These are phyloP conservation scores for Steinernema hermaphroditum DNA, from an alignment of 2,888 invertebrate genomes.

Conservation along the genomic window DNA sequence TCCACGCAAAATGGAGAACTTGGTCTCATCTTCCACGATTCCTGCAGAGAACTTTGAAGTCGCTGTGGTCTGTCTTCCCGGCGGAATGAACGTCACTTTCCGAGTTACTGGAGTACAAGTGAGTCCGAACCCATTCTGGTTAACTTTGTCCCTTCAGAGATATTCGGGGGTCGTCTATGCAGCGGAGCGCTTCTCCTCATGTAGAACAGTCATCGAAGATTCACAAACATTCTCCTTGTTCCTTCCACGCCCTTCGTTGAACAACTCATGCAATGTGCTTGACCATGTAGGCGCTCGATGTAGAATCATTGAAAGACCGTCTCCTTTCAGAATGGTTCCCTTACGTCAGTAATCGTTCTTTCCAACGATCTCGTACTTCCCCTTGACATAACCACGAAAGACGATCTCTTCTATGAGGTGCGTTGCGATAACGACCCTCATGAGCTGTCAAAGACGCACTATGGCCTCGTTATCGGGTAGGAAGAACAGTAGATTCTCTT, in stretches of 20 bases:
- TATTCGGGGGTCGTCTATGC: conserved; percentile 65
- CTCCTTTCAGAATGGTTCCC: conserved; percentile 49
- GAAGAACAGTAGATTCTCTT: conserved; percentile 20
- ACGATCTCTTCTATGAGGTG: conserved; percentile 61
- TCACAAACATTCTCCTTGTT: conserved; percentile 54
- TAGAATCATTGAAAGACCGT: conserved; percentile 1
- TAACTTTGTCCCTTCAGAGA: conserved; percentile 42
- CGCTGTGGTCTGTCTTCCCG: conserved; percentile 45
- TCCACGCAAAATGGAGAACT: not conserved
- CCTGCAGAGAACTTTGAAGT: conserved; percentile 38
- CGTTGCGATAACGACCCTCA: conserved; percentile 41
- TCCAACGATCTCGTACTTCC: conserved; percentile 63
- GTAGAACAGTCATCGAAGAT: conserved; percentile 53
- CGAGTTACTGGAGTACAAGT: conserved; percentile 35
- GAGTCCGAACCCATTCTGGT: not conserved
- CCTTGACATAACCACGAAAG: conserved; percentile 64
- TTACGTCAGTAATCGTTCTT: conserved; percentile 60
- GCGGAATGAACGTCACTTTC: conserved; percentile 53
- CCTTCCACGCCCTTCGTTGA: conserved; percentile 57
- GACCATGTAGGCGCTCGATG: conserved; percentile 47
- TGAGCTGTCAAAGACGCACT: conserved; percentile 42
- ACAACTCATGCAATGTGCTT: conserved; percentile 62
- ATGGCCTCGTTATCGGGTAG: conserved; percentile 62
- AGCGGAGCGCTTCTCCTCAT: conserved; percentile 62
- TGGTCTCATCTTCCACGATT: conserved; percentile 21